Conservation (phyloP, 2,888 invertebrate species). For the Clunio marinus region DNA sequence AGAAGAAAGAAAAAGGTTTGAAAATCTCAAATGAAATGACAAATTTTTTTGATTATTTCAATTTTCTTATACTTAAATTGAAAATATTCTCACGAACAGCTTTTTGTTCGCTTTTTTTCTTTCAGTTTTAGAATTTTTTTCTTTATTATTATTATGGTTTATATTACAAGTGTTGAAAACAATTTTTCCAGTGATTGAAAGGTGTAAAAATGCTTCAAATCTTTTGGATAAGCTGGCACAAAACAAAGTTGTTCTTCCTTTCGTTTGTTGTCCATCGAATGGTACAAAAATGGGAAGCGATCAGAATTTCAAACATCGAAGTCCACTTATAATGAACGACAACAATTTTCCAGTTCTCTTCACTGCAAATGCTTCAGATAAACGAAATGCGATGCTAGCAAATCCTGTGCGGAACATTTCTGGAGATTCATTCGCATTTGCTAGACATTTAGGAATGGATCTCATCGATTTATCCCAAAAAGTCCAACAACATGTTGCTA, state of each 20-base stretch:
- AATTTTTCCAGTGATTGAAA: constrained; percentile 15
- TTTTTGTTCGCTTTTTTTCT: not conserved
- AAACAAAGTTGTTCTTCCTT: not conserved
- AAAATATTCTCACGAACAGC: too few relatives aligned
- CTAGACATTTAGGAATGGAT: not conserved
- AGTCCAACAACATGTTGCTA: not conserved
- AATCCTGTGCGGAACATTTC: constrained; percentile 8
- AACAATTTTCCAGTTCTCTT: not conserved
- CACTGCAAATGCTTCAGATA: not conserved
- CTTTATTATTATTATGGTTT: not conserved
- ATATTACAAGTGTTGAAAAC: not conserved
- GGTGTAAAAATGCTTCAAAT: not conserved
- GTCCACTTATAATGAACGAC: not conserved
- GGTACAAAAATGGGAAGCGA: not conserved
- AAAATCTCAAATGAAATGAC: not conserved
- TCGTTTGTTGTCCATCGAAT: not conserved
- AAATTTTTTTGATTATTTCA: not conserved
- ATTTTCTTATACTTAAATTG: too few relatives aligned
- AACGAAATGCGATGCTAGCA: not conserved
- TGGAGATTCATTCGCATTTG: not conserved
- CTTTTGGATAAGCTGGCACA: not conserved
- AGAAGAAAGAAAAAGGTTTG: constrained; percentile 31
- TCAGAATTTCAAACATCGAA: not conserved
- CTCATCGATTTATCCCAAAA: not conserved
- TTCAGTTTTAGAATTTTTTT: not conserved